These are phyloP conservation scores for Remorina albescens DNA, from an alignment of 2,797 vertebrate species.

Conservation along the genomic window DNA sequence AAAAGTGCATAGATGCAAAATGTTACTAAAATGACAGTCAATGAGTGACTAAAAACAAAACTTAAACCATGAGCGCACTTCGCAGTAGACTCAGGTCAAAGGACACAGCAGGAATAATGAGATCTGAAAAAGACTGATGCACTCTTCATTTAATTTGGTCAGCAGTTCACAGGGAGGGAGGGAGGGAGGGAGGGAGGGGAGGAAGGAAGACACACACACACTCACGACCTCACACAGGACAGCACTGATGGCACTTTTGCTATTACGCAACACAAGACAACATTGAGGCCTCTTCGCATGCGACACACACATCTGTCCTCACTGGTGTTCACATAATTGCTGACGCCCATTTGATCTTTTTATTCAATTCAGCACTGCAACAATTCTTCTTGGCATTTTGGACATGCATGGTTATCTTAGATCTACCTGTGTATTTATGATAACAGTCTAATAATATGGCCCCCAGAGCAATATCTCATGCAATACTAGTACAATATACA, in stretches of 20 bases:
- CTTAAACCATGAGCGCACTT: neutral
- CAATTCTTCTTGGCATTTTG: slow-evolving; percentile 4
- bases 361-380: slow-evolving; percentile 16
- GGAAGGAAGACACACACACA: slow-evolving; percentile 45
- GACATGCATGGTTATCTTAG: neutral
- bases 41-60: neutral
- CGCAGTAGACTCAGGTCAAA: slow-evolving; percentile 22
- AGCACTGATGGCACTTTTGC: slow-evolving; percentile 37
- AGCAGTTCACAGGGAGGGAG: slow-evolving; percentile 48
- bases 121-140: slow-evolving; percentile 49
- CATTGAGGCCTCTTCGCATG: slow-evolving; percentile 29
- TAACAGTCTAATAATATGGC: neutral
- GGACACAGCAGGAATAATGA: slow-evolving; percentile 20
- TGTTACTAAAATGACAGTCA: neutral
- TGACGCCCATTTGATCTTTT: slow-evolving; percentile 43
- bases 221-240: neutral
- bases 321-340: slow-evolving; percentile 54
- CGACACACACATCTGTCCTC: slow-evolving; percentile 37
- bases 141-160: slow-evolving; percentile 56
- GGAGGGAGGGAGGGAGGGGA: slow-evolving; percentile 54
- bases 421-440: neutral
- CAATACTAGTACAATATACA: neutral
- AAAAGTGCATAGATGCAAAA: slow-evolving; percentile 18
- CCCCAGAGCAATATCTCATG: neutral
- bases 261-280: slow-evolving; percentile 62